phyloP scores from a whole-genome alignment of 2,797 vertebrate species.

The Centroberyx gerrardi region DNA sequence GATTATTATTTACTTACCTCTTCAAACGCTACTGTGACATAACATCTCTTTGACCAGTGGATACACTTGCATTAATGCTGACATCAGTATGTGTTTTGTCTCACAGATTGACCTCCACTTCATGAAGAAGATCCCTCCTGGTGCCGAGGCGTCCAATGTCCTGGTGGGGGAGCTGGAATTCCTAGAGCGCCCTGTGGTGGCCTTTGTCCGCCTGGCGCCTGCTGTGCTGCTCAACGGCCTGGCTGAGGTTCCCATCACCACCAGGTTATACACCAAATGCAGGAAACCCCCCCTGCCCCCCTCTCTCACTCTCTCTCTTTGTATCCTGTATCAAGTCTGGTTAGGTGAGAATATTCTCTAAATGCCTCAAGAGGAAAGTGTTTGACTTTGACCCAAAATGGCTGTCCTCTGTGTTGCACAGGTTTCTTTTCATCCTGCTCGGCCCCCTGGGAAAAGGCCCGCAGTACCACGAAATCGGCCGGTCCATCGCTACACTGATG shows the following conservation, averaged over 20 bases:
- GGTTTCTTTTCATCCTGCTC: conserved; percentile 98
- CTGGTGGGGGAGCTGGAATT: conserved; percentile 98
- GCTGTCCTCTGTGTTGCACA: conserved; percentile 67
- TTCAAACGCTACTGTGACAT: not conserved
- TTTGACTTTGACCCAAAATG: conserved; percentile 20
- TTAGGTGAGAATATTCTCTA: not conserved
- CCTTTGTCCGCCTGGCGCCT: conserved; percentile 95
- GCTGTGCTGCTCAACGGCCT: conserved; percentile 95
- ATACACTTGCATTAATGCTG: not conserved
- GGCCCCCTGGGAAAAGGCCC: conserved; percentile 96
- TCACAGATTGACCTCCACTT: conserved; percentile 97
- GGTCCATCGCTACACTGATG: conserved; percentile 98
- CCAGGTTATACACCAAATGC: conserved; percentile 85
- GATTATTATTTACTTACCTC: not conserved
- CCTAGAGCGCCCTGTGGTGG: conserved; percentile 95
- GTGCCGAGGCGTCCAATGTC: conserved; percentile 98
- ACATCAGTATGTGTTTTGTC: not conserved
- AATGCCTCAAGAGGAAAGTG: conserved; percentile 33
- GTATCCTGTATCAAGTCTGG: conserved; percentile 6
- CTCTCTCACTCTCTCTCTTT: not conserved
- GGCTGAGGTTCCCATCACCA: conserved; percentile 97
- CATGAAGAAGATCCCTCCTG: conserved; percentile 99
- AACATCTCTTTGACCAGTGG: not conserved
- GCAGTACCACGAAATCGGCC: conserved; percentile 98
- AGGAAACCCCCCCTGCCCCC: not conserved